Base-by-base conservation (phyloP, 2,797 vertebrate species). In the Myiotriccus ornatus region DNA sequence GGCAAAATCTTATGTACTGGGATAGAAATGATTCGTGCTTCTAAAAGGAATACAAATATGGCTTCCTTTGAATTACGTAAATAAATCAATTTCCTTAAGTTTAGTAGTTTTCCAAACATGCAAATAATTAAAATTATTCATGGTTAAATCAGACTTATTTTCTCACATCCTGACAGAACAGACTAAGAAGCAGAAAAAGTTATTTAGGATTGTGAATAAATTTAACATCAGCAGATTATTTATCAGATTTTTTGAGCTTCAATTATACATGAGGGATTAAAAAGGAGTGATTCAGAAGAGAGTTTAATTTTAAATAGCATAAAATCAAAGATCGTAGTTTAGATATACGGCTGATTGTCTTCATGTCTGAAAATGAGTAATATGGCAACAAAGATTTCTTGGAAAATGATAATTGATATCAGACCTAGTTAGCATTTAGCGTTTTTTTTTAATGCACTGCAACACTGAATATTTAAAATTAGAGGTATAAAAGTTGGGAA, bases 81-180 rank as follows among this genome's bases (percentile, higher is more conserved):
- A 92, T 75, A 87, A 95, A 81, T 62, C 5, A 47, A 27, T 69
- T 91, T 50, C 23, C 50, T 30, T 20, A 90, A 34, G 46, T 44
- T 77, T 76, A 92, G 70, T 39, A 24, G 24, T 50, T 85, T 93
- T 89, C 1, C 25, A 85, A 89, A 55, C 18, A 81, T 44, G 22
- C 5, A 91, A 93, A 50, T 87, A 74, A 76, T 93, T 88, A 22
- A 83, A 74, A 68, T 91, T 83, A 87, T 85, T 93, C 59, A 47
- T 41, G 3, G 11, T 57, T 90, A 30, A 49, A 76, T 84, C 70
- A 89, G 46, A 74, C 63, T 67, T 79, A 83, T 79, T 92, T 93
- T 86, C 69, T 91, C 16, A 59, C 20, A 82, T 90, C 24, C 60
- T 95, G 35, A 18, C 27, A 85, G 50, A 83, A 60, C 6, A 94